Percentiles rank a stretch among this genome's conserved stretches.
phyloP scores from a whole-genome alignment of 2,888 invertebrate species.

The Agrochola lychnidis region DNA sequence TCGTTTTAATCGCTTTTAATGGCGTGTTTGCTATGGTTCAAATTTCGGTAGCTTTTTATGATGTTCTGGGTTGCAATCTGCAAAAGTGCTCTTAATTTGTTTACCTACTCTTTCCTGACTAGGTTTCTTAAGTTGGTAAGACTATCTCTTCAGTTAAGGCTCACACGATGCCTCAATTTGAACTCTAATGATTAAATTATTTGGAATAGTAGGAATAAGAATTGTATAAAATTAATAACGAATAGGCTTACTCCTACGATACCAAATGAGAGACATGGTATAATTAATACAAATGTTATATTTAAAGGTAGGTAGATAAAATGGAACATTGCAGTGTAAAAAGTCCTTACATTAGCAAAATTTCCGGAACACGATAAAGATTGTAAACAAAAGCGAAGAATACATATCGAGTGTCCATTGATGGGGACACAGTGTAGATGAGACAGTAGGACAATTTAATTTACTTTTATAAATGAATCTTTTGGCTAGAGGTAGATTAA shows the following conservation, averaged over 20 bases:
- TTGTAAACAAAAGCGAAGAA: conserved; percentile 66
- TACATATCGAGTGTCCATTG: conserved; percentile 63
- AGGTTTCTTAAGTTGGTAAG: neutral
- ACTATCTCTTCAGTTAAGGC: neutral
- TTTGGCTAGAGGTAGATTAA: neutral
- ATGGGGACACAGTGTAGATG: conserved; percentile 34
- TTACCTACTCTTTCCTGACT: neutral
- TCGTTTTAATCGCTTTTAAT: neutral
- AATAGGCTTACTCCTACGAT: neutral
- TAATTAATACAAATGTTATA: neutral
- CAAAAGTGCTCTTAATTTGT: neutral
- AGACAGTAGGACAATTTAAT: conserved; percentile 24
- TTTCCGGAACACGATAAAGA: conserved; percentile 65
- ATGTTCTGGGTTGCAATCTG: too few species aligned
- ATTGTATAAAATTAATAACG: neutral
- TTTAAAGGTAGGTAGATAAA: neutral
- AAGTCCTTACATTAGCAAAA: conserved; percentile 41
- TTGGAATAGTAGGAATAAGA: neutral
- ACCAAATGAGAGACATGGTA: neutral
- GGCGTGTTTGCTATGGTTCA: neutral
- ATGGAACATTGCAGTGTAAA: conserved; percentile 5
- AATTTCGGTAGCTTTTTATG: neutral
- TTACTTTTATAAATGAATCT: neutral
- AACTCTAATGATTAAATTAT: neutral
- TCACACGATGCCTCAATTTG: neutral